A percentile compares a stretch with the other conserved stretches of the same genome.
phyloP scores from a whole-genome alignment of 2,797 vertebrate species.

The Sciurus vulgaris region DNA sequence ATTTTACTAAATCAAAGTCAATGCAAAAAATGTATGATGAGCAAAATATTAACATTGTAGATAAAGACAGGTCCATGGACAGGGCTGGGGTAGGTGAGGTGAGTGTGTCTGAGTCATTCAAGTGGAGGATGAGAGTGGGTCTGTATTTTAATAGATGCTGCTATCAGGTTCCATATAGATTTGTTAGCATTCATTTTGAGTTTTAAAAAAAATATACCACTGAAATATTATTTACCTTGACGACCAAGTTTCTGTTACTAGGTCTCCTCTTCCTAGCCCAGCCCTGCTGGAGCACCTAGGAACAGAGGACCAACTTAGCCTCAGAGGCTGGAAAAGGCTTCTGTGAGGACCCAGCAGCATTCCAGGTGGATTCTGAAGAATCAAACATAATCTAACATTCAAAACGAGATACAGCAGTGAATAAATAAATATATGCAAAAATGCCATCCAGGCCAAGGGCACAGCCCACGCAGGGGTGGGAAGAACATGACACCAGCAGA shows the following conservation, averaged over 20 bases:
- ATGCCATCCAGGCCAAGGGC: not conserved
- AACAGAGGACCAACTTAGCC: not conserved
- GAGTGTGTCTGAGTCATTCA: not conserved
- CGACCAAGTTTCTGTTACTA: not conserved
- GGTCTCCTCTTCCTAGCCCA: not conserved
- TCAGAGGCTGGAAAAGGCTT: not conserved
- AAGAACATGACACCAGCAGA: rapidly evolving
- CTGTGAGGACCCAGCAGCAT: not conserved
- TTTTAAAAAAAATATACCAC: not conserved
- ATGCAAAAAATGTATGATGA: not conserved
- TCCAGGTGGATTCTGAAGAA: not conserved
- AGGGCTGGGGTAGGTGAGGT: not conserved
- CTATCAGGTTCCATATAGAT: too few species aligned
- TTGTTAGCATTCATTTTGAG: not conserved
- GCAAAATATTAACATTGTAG: conserved; percentile 3
- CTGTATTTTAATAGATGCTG: not conserved
- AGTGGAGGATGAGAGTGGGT: not conserved
- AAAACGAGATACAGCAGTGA: not conserved
- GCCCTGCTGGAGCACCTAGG: not conserved
- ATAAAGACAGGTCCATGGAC: not conserved
- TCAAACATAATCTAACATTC: not conserved
- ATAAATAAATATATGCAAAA: too few species aligned
- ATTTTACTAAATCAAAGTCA: not conserved
- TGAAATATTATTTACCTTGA: conserved; percentile 6
- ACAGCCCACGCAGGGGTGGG: rapidly evolving